A percentile compares a stretch with the other conserved stretches of the same genome.
phyloP scores from a whole-genome alignment of 2,113 vertebrate species.

The Plestiodon gilberti region DNA sequence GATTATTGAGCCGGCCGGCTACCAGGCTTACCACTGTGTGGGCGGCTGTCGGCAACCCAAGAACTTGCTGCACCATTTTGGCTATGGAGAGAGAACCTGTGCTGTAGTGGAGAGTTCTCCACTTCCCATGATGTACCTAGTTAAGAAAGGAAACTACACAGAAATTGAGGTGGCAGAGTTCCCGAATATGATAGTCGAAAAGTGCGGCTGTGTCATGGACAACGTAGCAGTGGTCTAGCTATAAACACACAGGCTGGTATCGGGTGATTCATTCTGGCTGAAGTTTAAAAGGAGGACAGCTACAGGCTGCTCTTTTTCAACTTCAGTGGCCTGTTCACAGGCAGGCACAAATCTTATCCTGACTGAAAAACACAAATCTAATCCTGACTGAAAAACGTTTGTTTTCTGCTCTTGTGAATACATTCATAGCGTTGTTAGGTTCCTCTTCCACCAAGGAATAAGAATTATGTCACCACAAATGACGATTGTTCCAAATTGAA shows the following conservation, averaged over 20 bases:
- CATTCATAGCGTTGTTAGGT: neutral
- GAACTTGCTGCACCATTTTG: conserved; percentile 50
- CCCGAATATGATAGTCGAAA: conserved; percentile 87
- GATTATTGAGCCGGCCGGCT: conserved; percentile 85
- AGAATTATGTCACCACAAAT: neutral
- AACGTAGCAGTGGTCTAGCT: conserved; percentile 79
- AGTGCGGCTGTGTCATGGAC: conserved; percentile 83
- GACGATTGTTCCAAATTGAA: neutral
- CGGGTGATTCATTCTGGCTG: rapidly evolving
- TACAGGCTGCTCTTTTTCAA: rapidly evolving
- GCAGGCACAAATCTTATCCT: neutral
- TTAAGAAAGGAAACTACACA: conserved; percentile 87
- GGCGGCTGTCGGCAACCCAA: conserved; percentile 81
- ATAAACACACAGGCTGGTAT: rapidly evolving
- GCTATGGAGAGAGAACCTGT: conserved; percentile 80
- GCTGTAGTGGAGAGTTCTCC: conserved; percentile 79
- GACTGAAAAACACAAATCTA: neutral
- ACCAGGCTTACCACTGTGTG: conserved; percentile 82
- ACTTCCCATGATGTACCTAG: conserved; percentile 89
- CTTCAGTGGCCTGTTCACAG: neutral
- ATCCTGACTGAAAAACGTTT: neutral
- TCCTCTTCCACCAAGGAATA: neutral
- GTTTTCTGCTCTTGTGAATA: neutral
- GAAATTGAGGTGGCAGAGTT: conserved; percentile 91
- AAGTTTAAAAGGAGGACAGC: neutral